Evolutionary conservation across 2,113 vertebrate genomes (phyloP).

Genomic region (Hippopotamus amphibius): DNA sequence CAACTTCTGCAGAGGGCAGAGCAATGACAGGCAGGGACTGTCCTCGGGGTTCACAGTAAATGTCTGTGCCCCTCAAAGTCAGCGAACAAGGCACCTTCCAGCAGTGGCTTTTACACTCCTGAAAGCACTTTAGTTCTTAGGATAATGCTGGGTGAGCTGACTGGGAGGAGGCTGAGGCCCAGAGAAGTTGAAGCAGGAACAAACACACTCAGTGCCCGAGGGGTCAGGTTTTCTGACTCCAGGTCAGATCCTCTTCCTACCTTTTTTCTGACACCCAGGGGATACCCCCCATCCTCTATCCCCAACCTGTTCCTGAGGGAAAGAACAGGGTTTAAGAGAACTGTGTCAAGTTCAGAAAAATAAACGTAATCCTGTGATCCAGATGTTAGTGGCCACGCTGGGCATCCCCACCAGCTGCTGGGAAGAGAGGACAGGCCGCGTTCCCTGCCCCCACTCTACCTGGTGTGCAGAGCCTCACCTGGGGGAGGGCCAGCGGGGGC

Average conservation of each 20-base stretch:
- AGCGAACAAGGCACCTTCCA: background rate
- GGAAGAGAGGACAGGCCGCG: background rate
- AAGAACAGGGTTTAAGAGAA: background rate
- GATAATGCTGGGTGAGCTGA: background rate
- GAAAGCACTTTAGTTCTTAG: background rate
- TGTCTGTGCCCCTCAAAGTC: background rate
- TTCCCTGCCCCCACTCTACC: background rate
- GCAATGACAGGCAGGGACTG: background rate
- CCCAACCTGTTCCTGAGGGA: background rate
- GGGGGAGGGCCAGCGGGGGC: no score
- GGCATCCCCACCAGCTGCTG: fast-evolving
- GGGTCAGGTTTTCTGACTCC: background rate
- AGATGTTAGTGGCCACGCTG: background rate
- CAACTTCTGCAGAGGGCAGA: background rate
- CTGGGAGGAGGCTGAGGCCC: background rate
- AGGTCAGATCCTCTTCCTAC: background rate
- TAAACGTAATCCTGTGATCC: background rate
- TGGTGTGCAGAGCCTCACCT: background rate
- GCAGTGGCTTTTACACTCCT: background rate
- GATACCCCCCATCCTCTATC: no score
- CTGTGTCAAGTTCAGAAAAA: background rate
- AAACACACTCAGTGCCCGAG: fast-evolving
- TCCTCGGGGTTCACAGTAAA: background rate
- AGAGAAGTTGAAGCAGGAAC: background rate
- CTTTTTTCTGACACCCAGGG: background rate